Evolutionary conservation across 2,113 vertebrate genomes (phyloP), one percentile per base, ranked within the genome.

Genomic region (Pandion haliaetus): DNA sequence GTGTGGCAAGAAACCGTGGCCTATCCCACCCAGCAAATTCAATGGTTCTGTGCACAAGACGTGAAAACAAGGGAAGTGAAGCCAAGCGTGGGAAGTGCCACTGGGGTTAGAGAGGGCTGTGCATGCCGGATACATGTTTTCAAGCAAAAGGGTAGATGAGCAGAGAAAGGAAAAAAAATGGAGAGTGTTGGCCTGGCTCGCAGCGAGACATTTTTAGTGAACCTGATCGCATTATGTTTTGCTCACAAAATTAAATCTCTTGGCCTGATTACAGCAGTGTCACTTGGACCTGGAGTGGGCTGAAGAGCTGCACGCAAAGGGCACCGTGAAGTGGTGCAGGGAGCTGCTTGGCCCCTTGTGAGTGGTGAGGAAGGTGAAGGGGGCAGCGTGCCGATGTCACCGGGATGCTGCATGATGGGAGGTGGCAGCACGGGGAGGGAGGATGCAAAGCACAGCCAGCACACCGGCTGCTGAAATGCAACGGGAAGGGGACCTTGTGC

Each of bases 321-420:
- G 38, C 2, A 0, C 38, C 21, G 49, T 19, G 88, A 65, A 66
- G 87, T 16, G 49, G 44, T 17, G 50, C 59, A 40, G 11, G 44
- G 59, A 54, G 65, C 55, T 31, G 38, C 28, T 38, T 0, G 0
- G 19, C 9, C 14, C 40, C 55, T 32, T 8, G 0, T 38, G 26
- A 57, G 36, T 0, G 28, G 23, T 6, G 20, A 47, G 62, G 57
- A 50, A 12, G 66, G 24, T n/a, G 67, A 74, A 57, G 42, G 66
- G 58, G 47, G 8, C 76, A 86, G 76, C 0, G 0, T 40, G 2
- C 25, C 0, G 1, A 49, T 40, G 44, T 14, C 70, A 65, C 54
- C 1, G 0, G 38, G 16, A 21, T 6, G 55, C 59, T 88, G 1
- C 0, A 4, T n/a, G 72, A 10, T 14, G 31, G 76, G 34, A 82